A percentile compares a stretch with the other conserved stretches of the same genome.
Conservation (phyloP, 2,113 vertebrate species). For the Urocynchramus pylzowi region DNA sequence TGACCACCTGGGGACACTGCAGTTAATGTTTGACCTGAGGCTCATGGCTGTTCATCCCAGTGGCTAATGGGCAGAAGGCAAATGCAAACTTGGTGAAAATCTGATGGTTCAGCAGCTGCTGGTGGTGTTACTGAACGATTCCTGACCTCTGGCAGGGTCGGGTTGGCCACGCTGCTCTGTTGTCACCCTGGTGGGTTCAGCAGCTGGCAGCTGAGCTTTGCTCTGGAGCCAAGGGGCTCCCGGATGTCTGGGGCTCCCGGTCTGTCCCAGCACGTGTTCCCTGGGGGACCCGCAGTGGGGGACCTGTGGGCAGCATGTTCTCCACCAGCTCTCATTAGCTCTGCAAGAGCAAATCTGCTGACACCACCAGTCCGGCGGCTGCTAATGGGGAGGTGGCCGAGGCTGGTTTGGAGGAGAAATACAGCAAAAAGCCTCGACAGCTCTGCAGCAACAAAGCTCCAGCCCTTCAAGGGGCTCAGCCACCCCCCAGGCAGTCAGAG, state of each 20-base stretch:
- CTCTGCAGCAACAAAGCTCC: neutral
- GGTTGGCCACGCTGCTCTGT: neutral
- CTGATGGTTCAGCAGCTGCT: neutral
- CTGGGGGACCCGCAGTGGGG: neutral
- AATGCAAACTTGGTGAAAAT: neutral
- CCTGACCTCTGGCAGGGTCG: fast-evolving
- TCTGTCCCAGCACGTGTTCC: neutral
- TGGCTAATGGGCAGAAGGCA: neutral
- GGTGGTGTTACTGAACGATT: neutral
- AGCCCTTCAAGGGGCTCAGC: neutral
- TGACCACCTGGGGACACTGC: neutral
- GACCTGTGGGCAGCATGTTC: neutral
- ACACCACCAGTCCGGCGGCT: neutral
- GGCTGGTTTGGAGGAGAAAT: neutral
- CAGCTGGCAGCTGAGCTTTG: neutral
- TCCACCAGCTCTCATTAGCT: neutral
- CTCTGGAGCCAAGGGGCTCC: fast-evolving
- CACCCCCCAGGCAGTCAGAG: neutral
- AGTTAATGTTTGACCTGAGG: neutral
- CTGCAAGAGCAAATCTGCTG: neutral
- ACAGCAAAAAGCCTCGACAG: neutral
- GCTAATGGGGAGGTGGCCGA: neutral
- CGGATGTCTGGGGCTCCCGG: fast-evolving
- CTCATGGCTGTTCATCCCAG: neutral
- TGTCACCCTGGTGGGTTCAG: neutral